Conservation (phyloP, 1,140 invertebrate species). For the Nymphalis io region DNA sequence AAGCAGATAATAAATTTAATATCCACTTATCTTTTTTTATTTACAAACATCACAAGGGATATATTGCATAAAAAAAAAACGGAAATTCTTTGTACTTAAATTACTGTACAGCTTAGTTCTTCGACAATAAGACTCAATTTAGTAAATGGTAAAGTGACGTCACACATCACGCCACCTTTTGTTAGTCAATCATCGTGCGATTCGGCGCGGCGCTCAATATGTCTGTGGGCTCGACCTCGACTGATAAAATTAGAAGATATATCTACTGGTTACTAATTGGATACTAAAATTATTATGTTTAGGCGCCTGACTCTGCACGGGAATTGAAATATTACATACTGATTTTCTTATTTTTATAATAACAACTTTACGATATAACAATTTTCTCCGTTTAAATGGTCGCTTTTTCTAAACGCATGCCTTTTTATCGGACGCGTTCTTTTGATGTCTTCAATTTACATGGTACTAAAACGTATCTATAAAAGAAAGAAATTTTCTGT, state of each 20-base stretch:
- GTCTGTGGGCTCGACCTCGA: conserved; percentile 46
- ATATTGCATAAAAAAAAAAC: conserved; percentile 14
- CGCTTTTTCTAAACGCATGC: no score
- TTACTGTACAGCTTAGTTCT: conserved; percentile 22
- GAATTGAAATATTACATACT: no score
- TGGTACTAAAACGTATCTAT: no score
- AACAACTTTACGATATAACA: no score
- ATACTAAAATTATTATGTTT: neutral
- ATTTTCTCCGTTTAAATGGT: no score
- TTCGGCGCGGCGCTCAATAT: conserved; percentile 56
- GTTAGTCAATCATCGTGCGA: conserved; percentile 69
- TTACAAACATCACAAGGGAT: conserved; percentile 5
- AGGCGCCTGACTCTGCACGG: no score
- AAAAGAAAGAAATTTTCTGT: no score
- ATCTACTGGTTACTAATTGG: conserved; percentile 7
- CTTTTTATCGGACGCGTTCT: no score
- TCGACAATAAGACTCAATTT: conserved; percentile 49
- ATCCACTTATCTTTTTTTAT: conserved; percentile 9
- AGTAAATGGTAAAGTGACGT: conserved; percentile 74
- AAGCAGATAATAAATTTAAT: neutral
- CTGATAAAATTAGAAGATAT: conserved; percentile 36
- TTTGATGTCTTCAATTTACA: no score
- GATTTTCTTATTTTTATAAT: no score
- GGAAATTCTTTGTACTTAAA: conserved; percentile 21
- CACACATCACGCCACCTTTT: conserved; percentile 79